These are phyloP conservation scores for Prinia subflava DNA, from an alignment of 2,113 vertebrate genomes.

Conservation along the genomic window DNA sequence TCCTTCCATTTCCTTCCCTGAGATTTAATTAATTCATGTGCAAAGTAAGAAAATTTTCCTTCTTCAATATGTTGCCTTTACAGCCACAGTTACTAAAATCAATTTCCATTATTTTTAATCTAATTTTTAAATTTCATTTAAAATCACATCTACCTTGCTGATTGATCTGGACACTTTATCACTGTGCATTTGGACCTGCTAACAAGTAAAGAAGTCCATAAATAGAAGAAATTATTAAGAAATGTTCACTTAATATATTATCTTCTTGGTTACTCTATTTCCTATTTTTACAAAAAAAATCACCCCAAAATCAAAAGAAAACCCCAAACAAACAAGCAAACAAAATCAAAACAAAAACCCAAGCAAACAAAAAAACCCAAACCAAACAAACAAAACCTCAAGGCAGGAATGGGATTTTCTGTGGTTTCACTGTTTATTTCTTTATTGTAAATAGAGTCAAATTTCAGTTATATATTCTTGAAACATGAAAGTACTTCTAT, in stretches of 20 bases:
- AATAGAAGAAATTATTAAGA: not conserved
- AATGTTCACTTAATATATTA: not conserved
- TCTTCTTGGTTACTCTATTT: not conserved
- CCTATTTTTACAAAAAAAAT: not conserved
- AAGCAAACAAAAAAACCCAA: not conserved
- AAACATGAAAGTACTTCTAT: not conserved
- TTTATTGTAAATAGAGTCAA: not conserved
- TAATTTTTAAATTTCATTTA: not conserved
- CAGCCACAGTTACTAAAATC: not conserved
- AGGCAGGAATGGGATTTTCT: not conserved
- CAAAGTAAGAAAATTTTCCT: not conserved
- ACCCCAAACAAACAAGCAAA: too few species aligned
- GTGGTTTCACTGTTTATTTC: not conserved
- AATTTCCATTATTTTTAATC: not conserved
- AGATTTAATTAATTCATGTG: conserved; percentile 2
- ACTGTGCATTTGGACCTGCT: not conserved
- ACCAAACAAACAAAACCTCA: not conserved
- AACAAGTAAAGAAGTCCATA: not conserved
- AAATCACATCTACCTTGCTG: not conserved
- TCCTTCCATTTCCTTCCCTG: not conserved
- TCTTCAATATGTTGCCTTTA: not conserved
- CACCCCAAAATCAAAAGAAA: not conserved
- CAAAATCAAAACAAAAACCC: not conserved
- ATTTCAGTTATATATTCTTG: not conserved
- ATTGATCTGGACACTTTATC: not conserved